Conservation (phyloP, 2,888 invertebrate genomes). For the Xylocampa areola region DNA sequence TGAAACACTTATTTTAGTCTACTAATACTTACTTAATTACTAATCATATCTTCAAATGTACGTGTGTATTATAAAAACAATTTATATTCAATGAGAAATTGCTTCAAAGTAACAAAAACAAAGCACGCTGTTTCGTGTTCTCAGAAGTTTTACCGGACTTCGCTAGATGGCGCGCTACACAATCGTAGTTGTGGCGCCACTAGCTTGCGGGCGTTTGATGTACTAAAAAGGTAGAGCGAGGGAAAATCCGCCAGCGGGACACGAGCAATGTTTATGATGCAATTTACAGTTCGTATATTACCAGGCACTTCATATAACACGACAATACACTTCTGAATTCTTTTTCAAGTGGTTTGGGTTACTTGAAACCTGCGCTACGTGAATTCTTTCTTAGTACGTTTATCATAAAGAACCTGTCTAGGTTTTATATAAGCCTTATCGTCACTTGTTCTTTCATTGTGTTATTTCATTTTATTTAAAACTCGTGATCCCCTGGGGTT, state of each 20-base stretch:
- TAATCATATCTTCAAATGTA: accelerated
- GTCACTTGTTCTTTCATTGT: conserved; percentile 6
- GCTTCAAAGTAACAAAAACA: neutral
- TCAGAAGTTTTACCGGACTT: conserved; percentile 68
- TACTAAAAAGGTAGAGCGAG: conserved; percentile 65
- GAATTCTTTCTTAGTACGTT: conserved; percentile 36
- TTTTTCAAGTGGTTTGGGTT: conserved; percentile 67
- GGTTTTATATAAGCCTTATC: conserved; percentile 5
- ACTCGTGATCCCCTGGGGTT: conserved; percentile 10
- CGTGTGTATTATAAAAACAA: conserved; percentile 1
- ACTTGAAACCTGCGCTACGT: conserved; percentile 61
- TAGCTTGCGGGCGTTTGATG: conserved; percentile 55
- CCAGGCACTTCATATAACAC: conserved; percentile 82
- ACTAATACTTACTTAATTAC: no score
- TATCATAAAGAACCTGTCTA: conserved; percentile 25
- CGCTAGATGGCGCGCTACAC: conserved; percentile 76
- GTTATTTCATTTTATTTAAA: conserved; percentile 4
- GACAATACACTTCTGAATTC: conserved; percentile 79
- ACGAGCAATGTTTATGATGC: conserved; percentile 84
- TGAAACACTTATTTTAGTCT: neutral
- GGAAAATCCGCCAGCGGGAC: conserved; percentile 67
- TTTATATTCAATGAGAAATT: neutral
- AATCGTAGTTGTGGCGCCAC: conserved; percentile 60
- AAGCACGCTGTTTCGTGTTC: conserved; percentile 13
- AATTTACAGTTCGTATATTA: conserved; percentile 86